A percentile compares a stretch with the other conserved stretches of the same genome.
Evolutionary conservation across 2,888 invertebrate species (phyloP).

Genomic region (Herminia tarsipennalis): DNA sequence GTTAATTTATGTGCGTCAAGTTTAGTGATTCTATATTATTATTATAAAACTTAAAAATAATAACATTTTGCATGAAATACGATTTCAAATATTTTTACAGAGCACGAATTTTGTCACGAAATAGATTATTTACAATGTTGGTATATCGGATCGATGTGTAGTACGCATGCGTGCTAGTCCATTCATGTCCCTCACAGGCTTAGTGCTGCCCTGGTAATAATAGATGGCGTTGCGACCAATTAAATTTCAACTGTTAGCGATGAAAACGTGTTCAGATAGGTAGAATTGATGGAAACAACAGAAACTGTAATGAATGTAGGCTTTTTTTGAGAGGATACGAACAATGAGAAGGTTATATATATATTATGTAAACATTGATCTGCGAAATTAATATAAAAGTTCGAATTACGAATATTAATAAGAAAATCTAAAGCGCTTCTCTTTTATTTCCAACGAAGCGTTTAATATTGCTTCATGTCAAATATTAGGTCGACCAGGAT

Average conservation of each 20-base stretch:
- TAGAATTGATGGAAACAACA: constrained; percentile 32
- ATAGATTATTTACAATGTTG: constrained; percentile 75
- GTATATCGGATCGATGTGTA: constrained; percentile 72
- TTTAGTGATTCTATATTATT: constrained; percentile 5
- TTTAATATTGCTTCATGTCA: no score
- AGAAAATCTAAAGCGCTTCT: no score
- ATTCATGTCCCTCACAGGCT: constrained; percentile 61
- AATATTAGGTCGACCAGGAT: constrained; percentile 7
- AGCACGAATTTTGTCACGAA: constrained; percentile 56
- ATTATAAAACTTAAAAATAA: constrained; percentile 26
- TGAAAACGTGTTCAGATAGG: constrained; percentile 40
- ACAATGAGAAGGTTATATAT: no score
- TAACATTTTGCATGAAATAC: no score
- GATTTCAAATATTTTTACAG: constrained; percentile 49
- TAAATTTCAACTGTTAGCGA: constrained; percentile 45
- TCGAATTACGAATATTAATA: no score
- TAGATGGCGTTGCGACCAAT: constrained; percentile 66
- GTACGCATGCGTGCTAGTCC: constrained; percentile 75
- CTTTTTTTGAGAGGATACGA: no score
- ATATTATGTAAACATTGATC: no score
- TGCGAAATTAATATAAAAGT: no score
- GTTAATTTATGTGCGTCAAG: constrained; percentile 11
- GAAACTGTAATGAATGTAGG: constrained; percentile 36
- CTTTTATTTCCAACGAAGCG: no score
- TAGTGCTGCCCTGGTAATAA: constrained; percentile 48